Conservation (phyloP, 1,140 invertebrate genomes). For the Papilio dardanus region DNA sequence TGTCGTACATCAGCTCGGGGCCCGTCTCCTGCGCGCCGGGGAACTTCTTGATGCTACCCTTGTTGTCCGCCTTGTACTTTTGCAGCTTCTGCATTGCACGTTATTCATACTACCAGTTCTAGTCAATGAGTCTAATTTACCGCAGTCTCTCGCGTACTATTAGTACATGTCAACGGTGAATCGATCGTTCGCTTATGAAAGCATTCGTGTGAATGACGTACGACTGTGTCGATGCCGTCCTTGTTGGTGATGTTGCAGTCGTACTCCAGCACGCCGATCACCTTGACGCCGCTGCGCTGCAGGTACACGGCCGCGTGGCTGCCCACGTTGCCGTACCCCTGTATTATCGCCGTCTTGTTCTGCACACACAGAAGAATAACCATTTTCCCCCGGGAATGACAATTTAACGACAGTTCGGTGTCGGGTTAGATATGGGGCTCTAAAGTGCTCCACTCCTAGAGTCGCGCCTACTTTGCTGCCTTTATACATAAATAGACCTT, state of each 20-base stretch:
- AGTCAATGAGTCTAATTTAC: too few relatives aligned
- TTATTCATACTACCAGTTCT: too few relatives aligned
- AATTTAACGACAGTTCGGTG: too few relatives aligned
- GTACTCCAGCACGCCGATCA: slow-evolving; percentile 91
- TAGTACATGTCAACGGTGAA: too few relatives aligned
- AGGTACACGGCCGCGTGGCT: slow-evolving; percentile 90
- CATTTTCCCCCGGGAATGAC: too few relatives aligned
- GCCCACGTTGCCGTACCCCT: slow-evolving; percentile 96
- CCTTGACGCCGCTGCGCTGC: slow-evolving; percentile 89
- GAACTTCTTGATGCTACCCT: slow-evolving; percentile 89
- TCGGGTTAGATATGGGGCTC: too few relatives aligned
- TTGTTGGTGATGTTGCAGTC: slow-evolving; percentile 88
- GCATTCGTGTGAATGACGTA: slow-evolving; percentile 53
- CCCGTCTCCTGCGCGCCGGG: slow-evolving; percentile 86
- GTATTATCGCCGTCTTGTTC: slow-evolving; percentile 94
- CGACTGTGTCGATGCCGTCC: slow-evolving; percentile 91
- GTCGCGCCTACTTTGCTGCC: neutral
- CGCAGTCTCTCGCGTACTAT: too few relatives aligned
- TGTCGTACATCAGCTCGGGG: slow-evolving; percentile 85
- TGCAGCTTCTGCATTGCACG: slow-evolving; percentile 73
- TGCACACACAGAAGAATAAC: slow-evolving; percentile 49
- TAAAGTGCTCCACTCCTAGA: neutral
- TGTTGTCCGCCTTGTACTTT: slow-evolving; percentile 82
- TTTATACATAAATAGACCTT: too few relatives aligned
- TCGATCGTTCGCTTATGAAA: too few relatives aligned